These are phyloP conservation scores for Ophthalmolycus amberensis DNA, from an alignment of 2,113 vertebrate genomes.

Conservation along the genomic window DNA sequence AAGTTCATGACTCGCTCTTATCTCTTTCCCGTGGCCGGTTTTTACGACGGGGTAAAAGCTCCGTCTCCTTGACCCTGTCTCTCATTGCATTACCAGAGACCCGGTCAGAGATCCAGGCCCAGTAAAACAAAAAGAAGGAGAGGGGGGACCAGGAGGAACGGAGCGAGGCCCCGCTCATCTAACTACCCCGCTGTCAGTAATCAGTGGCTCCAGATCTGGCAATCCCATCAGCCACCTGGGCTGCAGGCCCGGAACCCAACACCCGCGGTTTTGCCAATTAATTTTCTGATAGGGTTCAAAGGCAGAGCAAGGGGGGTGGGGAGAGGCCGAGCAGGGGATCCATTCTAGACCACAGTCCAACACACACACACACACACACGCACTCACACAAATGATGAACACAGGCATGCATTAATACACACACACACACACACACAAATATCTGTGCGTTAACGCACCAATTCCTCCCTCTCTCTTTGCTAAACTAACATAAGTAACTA, in stretches of 20 bases:
- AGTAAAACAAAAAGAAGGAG: constrained; percentile 32
- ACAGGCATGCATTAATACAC: not conserved
- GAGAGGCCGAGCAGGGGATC: constrained; percentile 37
- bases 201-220: constrained; percentile 79
- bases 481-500: constrained; percentile 19
- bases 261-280: constrained; percentile 76
- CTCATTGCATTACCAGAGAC: constrained; percentile 75
- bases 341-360: constrained; percentile 35
- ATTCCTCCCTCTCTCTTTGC: not conserved
- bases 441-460: constrained; percentile 4
- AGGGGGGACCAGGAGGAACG: constrained; percentile 2
- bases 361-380: constrained; percentile 23
- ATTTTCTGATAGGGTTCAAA: constrained; percentile 77
- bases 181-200: constrained; percentile 78
- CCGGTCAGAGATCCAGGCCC: constrained; percentile 42
- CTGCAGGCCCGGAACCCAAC: constrained; percentile 66
- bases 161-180: constrained; percentile 63
- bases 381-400: not conserved
- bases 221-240: constrained; percentile 84
- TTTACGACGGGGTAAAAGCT: constrained; percentile 52
- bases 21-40: constrained; percentile 55
- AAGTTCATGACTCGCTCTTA: constrained; percentile 62
- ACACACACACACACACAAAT: constrained; percentile 17
- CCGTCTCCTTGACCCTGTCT: constrained; percentile 48
- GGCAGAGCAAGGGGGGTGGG: constrained; percentile 54